Percentiles rank a stretch among this genome's conserved stretches.
Conservation (phyloP, 1,140 invertebrate species). For the Bombus balteatus region DNA sequence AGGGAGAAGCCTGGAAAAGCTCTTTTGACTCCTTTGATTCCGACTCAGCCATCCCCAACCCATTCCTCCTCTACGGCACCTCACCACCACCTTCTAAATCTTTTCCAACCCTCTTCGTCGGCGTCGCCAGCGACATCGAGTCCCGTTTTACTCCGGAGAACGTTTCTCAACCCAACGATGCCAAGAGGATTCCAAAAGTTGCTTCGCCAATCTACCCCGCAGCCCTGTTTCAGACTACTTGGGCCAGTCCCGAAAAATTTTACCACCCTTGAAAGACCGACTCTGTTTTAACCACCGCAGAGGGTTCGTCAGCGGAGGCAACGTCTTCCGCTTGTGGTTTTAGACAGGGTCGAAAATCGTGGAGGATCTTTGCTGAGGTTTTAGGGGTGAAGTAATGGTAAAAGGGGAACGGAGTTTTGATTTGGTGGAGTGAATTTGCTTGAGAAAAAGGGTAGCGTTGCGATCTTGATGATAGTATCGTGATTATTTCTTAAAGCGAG, state of each 20-base stretch:
- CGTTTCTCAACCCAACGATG: conserved; percentile 56
- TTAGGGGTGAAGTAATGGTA: no score
- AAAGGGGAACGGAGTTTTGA: neutral
- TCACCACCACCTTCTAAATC: conserved; percentile 60
- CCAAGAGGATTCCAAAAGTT: conserved; percentile 71
- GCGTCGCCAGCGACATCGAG: conserved; percentile 26
- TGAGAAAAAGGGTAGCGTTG: neutral
- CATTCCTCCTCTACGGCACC: neutral
- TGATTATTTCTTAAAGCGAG: neutral
- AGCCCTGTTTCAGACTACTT: conserved; percentile 22
- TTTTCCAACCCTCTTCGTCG: conserved; percentile 29
- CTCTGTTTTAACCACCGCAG: conserved; percentile 44
- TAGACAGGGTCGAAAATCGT: neutral
- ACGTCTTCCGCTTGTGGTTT: conserved; percentile 28
- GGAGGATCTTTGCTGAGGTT: neutral
- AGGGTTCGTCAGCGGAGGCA: conserved; percentile 7
- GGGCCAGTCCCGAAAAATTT: conserved; percentile 62
- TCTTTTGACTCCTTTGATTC: conserved; percentile 81
- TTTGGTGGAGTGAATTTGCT: neutral
- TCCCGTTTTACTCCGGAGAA: conserved; percentile 55
- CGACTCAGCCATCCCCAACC: conserved; percentile 52
- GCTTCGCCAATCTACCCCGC: conserved; percentile 70
- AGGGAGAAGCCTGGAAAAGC: conserved; percentile 74
- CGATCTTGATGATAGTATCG: neutral
- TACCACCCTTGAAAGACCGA: neutral